A percentile compares a stretch with the other conserved stretches of the same genome.
Conservation (phyloP, 1,140 invertebrate species). For the Solenopsis invicta region DNA sequence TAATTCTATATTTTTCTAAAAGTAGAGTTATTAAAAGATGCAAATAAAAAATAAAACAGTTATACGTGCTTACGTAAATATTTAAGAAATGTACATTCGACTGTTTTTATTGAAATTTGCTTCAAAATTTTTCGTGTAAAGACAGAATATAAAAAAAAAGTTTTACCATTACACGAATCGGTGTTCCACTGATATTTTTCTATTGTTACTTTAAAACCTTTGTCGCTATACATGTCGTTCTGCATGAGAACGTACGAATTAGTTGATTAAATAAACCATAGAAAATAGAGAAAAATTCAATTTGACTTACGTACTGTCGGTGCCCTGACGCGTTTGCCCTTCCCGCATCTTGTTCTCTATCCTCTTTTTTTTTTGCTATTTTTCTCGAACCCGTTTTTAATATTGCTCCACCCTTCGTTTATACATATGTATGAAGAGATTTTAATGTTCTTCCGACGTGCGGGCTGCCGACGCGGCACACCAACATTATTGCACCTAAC, state of each 20-base stretch:
- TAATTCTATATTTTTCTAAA: neutral
- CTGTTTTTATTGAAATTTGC: neutral
- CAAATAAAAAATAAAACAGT: conserved; percentile 5
- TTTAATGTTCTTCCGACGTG: conserved; percentile 77
- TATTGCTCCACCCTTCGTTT: conserved; percentile 72
- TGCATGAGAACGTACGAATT: neutral
- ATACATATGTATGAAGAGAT: conserved; percentile 80
- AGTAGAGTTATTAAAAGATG: neutral
- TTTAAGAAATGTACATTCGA: neutral
- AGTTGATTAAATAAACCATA: conserved; percentile 21
- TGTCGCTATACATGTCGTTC: neutral
- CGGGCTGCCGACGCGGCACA: conserved; percentile 62
- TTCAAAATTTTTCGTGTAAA: neutral
- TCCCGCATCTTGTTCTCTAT: neutral
- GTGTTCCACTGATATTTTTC: conserved; percentile 9
- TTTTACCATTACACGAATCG: conserved; percentile 9
- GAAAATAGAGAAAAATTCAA: conserved; percentile 48
- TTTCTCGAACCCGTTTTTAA: conserved; percentile 75
- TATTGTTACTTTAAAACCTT: neutral
- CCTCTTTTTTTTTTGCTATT: conserved; percentile 54
- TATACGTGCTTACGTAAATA: neutral
- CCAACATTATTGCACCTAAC: conserved; percentile 73
- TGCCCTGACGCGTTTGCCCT: conserved; percentile 32
- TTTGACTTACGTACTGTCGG: conserved; percentile 50
- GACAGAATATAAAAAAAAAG: neutral